Base-by-base conservation (phyloP, 2,888 invertebrate genomes). In the Protodeltote pygarga region DNA sequence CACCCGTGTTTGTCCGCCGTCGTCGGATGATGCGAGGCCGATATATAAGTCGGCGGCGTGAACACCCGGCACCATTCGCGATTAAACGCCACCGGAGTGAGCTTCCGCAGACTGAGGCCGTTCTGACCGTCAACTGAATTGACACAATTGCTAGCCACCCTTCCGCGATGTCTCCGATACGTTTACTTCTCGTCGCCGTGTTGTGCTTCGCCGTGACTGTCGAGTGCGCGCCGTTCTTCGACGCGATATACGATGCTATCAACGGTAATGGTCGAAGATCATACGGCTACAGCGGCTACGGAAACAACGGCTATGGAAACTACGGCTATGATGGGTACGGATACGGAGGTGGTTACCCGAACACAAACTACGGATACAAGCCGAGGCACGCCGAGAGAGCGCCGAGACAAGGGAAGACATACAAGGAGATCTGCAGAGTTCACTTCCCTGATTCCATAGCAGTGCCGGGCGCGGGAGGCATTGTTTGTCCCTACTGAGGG, bases 381-480 rank as follows among this genome's bases (percentile, higher is more conserved):
- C 77, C 80, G 17, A 75, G 70, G 39, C 62, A 55, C 5, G 73
- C 63, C 3, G 77, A 81, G 40, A 63, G 72, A 35, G 68, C 78
- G 6, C 65, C 80, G 54, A 72, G 84, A 71, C 68, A 93, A 85
- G 85, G 80, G 20, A 93, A 94, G 65, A 92, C 94, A 1, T 96
- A 94, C 83, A 94, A 94, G 73, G 93, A 95, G 35, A 94, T 96
- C 58, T 96, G 96, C 74, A 92, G 94, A 44, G 93, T 95, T 4
- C 93, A 95, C 59, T 94, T 86, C 92, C 95, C 67, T 86, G 93
- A 81, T 71, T 93, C 95, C 0, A 70, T 73, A 16, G 82, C 81
- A 2, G 67, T 76, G 23, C 95, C 66, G 85, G 94, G 83, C 53
- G 92, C 94, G 0, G 92, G 93, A 0, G 94, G 93, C 28, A 93